These are phyloP conservation scores for Dendrolimus pini DNA, from an alignment of 2,888 invertebrate species.

Conservation along the genomic window DNA sequence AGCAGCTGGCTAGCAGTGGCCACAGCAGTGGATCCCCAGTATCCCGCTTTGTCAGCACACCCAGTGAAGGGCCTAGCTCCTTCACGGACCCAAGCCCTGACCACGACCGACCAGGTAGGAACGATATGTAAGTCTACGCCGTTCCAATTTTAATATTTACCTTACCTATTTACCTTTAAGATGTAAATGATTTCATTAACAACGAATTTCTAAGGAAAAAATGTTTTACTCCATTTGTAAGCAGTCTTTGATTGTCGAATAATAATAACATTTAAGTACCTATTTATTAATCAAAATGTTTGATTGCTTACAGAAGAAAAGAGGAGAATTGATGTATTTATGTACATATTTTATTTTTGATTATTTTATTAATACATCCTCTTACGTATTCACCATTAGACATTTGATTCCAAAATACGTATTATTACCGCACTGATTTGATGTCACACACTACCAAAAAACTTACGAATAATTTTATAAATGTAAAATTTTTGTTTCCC, in stretches of 20 bases:
- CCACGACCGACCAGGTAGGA: slow-evolving; percentile 72
- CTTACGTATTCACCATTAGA: no score
- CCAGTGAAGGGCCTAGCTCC: slow-evolving; percentile 60
- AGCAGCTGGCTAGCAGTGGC: slow-evolving; percentile 66
- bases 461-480: not conserved
- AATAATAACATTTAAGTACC: no score
- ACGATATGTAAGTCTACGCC: slow-evolving; percentile 72
- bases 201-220: no score
- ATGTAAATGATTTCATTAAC: slow-evolving; percentile 2
- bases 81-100: slow-evolving; percentile 63
- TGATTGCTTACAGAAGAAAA: no score
- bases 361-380: no score
- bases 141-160: slow-evolving; percentile 68
- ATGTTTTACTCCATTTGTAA: no score
- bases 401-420: no score
- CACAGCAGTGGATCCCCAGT: slow-evolving; percentile 65
- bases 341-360: no score
- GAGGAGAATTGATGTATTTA: no score
- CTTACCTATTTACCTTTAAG: slow-evolving; percentile 23
- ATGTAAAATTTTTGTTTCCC: not conserved
- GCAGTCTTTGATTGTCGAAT: no score
- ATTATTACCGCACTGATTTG: not conserved
- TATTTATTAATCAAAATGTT: no score
- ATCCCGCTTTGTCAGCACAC: slow-evolving; percentile 56
- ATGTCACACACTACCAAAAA: not conserved